Base-by-base conservation (phyloP, 2,797 vertebrate species). In the Mormyrops attenuatus region DNA sequence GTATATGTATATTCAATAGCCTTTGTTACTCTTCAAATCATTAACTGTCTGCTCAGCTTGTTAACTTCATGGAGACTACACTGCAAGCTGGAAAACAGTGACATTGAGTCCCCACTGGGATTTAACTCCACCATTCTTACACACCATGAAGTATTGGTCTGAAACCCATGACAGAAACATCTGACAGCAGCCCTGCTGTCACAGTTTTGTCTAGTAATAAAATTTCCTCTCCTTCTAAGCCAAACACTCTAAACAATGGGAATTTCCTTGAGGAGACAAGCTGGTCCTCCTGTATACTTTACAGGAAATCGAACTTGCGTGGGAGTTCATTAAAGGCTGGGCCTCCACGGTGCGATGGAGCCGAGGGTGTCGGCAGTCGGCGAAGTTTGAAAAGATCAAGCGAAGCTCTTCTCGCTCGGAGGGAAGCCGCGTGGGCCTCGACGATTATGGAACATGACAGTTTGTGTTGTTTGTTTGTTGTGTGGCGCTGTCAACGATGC, bases 401-500 rank as follows among this genome's bases (percentile, higher is more conserved):
- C 38, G 20, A 47, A 66, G 34, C 50, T 87, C 13, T 66, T 88
- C 87, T 66, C 57, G 87, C 87, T 88, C 15, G 41, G 87, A 66
- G 87, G 87, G 60, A 47, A 63, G 17, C 8, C 55, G 55, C 55
- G 15, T 88, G 38, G 86, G 86, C 53, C 86, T 66, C 41, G 20
- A 88, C 86, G 26, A 44, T 88, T 60, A 88, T 88, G 30, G 53
- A 88, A 88, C 86, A 88, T 88, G 86, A 88, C 53, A 63, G 53
- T 60, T 88, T 63, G 53, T 66, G 86, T 88, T 88, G 86, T 88
- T 88, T 88, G 86, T 88, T 88, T 88, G 86, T 63, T 88, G 86
- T 88, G 55, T 34, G 20, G 15, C 15, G 86, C 86, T 88, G 86
- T 88, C 86, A 47, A 41, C 53, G 55, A 88, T 88, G 86, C 55